phyloP scores from a whole-genome alignment of 1,140 invertebrate species.

The Pentalonia nigronervosa region DNA sequence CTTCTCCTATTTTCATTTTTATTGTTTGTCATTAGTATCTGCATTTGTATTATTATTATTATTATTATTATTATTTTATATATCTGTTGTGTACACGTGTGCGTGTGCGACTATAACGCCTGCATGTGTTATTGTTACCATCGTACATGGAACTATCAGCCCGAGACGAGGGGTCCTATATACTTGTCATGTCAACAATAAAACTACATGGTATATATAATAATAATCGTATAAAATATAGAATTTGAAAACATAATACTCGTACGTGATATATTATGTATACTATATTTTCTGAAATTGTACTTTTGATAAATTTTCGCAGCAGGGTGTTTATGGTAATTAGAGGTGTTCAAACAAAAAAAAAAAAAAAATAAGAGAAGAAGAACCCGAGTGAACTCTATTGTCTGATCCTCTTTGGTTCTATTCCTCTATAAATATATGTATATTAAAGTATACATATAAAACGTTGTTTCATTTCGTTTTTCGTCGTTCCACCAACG shows the following conservation, averaged over 20 bases:
- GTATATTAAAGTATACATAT: not conserved
- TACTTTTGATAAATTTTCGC: not conserved
- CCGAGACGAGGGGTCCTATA: constrained; percentile 30
- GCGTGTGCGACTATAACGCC: not conserved
- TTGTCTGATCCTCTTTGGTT: constrained; percentile 14
- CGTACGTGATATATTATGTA: not conserved
- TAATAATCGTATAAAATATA: not conserved
- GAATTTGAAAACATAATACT: not conserved
- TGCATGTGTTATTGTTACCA: constrained; percentile 21
- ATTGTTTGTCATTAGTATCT: constrained; percentile 48
- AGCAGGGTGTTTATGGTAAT: constrained; percentile 30
- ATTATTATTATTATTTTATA: constrained; percentile 34
- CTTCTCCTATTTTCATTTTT: constrained; percentile 27
- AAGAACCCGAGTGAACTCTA: constrained; percentile 24
- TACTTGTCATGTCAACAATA: constrained; percentile 43
- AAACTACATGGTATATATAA: not conserved
- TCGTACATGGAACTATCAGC: constrained; percentile 11
- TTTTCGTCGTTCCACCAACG: not conserved
- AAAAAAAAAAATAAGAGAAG: not conserved
- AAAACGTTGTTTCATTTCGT: constrained; percentile 44
- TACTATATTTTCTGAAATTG: not conserved
- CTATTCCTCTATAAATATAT: constrained; percentile 8
- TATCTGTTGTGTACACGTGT: not conserved
- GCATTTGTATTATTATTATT: constrained; percentile 35
- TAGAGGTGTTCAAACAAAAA: constrained; percentile 45